Conservation (phyloP, 1,140 invertebrate species). For the Bombus confusus region DNA sequence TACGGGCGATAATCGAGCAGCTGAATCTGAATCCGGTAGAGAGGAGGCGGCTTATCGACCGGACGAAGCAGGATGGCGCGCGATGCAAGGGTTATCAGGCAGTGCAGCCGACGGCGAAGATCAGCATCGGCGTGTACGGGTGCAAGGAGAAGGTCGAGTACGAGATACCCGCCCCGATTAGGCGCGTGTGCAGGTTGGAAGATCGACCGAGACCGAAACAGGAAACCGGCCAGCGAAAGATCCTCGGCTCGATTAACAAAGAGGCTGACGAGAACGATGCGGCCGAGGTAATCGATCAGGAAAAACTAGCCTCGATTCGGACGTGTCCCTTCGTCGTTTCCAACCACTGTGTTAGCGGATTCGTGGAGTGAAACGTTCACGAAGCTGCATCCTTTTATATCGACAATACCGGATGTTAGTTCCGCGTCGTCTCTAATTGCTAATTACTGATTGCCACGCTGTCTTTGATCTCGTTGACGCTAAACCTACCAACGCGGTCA, state of each 20-base stretch:
- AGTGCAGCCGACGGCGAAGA: conserved; percentile 69
- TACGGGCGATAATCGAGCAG: conserved; percentile 81
- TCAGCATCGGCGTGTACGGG: conserved; percentile 80
- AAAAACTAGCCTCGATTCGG: background rate
- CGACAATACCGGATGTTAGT: too few species aligned
- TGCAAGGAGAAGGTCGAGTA: conserved; percentile 60
- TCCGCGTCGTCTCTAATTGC: background rate
- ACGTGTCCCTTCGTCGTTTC: too few species aligned
- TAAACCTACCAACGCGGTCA: too few species aligned
- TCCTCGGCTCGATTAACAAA: conserved; percentile 22
- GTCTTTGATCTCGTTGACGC: background rate
- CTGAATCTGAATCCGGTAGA: conserved; percentile 79
- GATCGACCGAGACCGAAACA: conserved; percentile 46
- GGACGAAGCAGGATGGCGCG: conserved; percentile 53
- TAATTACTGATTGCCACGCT: background rate
- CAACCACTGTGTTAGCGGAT: background rate
- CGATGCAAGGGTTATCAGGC: conserved; percentile 60
- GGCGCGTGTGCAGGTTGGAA: conserved; percentile 43
- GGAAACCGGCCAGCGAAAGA: conserved; percentile 30
- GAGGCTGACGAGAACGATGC: background rate
- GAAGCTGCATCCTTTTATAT: too few species aligned
- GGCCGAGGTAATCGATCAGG: conserved; percentile 56
- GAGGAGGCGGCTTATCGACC: conserved; percentile 71
- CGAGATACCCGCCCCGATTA: conserved; percentile 50
- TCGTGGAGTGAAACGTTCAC: background rate